A percentile compares a stretch with the other conserved stretches of the same genome.
Conservation (phyloP, 2,113 vertebrate species). For the Rhinolophus sinicus region DNA sequence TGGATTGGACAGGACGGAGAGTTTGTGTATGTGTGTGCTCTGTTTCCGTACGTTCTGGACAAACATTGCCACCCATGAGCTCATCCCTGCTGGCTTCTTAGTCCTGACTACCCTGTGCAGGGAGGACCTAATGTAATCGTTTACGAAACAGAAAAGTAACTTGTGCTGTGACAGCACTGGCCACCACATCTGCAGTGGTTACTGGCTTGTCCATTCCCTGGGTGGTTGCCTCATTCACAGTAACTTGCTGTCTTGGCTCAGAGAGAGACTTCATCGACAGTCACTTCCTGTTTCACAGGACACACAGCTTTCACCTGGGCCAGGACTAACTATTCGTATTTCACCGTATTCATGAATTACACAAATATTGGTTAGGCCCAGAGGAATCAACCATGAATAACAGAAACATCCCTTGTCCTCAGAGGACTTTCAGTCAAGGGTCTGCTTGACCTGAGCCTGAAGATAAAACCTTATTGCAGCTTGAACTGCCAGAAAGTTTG, state of each 20-base stretch:
- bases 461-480: background rate
- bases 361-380: background rate
- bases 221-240: background rate
- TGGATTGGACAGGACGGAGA: background rate
- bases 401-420: background rate
- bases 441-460: background rate
- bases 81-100: background rate
- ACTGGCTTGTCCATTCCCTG: background rate
- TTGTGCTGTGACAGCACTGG: background rate
- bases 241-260: background rate
- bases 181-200: background rate
- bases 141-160: background rate
- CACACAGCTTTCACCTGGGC: background rate
- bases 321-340: background rate
- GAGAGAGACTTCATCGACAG: background rate
- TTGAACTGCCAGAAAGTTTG: background rate
- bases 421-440: background rate
- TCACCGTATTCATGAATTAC: background rate
- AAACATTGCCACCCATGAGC: background rate
- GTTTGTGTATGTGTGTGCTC: background rate
- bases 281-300: background rate
- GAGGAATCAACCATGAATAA: background rate
- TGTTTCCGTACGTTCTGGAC: background rate
- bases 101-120: background rate
- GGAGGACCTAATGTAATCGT: background rate